These are phyloP conservation scores for Drosophila paucipuncta DNA, from an alignment of 2,888 invertebrate genomes.

Conservation along the genomic window DNA sequence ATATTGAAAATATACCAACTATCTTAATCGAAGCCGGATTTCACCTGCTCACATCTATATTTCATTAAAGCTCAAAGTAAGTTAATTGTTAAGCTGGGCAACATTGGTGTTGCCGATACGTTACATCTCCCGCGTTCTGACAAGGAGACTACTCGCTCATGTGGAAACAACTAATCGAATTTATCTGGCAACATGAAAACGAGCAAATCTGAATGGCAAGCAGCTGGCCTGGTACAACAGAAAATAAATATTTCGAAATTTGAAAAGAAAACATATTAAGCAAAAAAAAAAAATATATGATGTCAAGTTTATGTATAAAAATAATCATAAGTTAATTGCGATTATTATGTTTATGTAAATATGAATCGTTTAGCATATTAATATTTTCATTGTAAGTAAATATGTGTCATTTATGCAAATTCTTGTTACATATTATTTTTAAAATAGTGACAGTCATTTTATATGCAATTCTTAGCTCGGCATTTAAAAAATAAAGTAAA, in stretches of 20 bases:
- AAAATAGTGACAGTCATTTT: background rate
- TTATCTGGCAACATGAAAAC: background rate
- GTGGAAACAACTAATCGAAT: background rate
- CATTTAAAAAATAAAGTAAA: background rate
- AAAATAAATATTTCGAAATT: background rate
- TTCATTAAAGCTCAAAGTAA: background rate
- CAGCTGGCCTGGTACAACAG: background rate
- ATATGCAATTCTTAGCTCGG: background rate
- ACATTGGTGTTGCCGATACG: background rate
- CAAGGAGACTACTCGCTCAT: background rate
- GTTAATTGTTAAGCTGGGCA: background rate
- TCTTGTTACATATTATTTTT: background rate
- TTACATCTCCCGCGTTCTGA: background rate
- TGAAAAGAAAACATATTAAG: background rate
- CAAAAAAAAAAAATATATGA: background rate
- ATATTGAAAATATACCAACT: background rate
- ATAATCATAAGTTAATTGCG: background rate
- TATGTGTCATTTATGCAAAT: no score
- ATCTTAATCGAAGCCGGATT: background rate
- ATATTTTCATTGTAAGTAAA: background rate
- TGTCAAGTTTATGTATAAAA: background rate
- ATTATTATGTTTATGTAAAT: background rate
- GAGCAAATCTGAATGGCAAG: background rate
- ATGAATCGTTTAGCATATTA: background rate
- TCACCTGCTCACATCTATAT: no score